These are phyloP conservation scores for Cephalopterus ornatus DNA, from an alignment of 2,113 vertebrate genomes.

Conservation along the genomic window DNA sequence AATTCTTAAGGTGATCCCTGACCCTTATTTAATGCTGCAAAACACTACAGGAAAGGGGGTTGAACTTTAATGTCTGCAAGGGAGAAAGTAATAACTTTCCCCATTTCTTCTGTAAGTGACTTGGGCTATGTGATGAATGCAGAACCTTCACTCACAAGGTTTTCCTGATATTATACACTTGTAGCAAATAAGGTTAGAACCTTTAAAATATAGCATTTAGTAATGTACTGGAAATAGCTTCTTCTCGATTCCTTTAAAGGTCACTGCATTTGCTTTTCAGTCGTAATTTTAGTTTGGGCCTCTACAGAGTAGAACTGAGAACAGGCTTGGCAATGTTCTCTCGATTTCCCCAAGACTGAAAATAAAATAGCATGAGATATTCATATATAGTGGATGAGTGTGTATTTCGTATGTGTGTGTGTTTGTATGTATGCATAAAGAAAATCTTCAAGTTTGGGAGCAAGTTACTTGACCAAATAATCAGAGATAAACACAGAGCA, in stretches of 20 bases:
- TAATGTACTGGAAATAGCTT: conserved; percentile 76
- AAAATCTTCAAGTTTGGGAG: background rate
- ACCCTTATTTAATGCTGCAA: conserved; percentile 76
- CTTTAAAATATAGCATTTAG: conserved; percentile 85
- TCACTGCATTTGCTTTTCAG: conserved; percentile 78
- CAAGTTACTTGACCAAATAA: background rate
- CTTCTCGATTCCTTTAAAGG: conserved; percentile 81
- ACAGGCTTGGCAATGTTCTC: conserved; percentile 47
- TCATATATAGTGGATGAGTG: background rate
- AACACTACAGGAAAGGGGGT: conserved; percentile 54
- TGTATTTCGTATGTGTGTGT: background rate
- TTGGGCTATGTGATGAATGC: conserved; percentile 67
- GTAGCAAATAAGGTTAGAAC: conserved; percentile 84
- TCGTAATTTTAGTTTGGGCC: conserved; percentile 66
- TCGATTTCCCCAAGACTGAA: conserved; percentile 52
- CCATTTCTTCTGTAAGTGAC: conserved; percentile 68
- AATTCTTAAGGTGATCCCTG: conserved; percentile 70
- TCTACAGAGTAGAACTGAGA: conserved; percentile 58
- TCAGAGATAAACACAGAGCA: background rate
- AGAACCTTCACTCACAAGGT: conserved; percentile 72
- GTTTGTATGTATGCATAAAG: background rate
- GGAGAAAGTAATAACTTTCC: conserved; percentile 78
- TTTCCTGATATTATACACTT: conserved; percentile 78
- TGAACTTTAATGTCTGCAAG: conserved; percentile 77
- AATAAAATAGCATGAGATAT: conserved; percentile 55